Conservation (phyloP, 2,888 invertebrate genomes). For the Cacoxenus indagator region DNA sequence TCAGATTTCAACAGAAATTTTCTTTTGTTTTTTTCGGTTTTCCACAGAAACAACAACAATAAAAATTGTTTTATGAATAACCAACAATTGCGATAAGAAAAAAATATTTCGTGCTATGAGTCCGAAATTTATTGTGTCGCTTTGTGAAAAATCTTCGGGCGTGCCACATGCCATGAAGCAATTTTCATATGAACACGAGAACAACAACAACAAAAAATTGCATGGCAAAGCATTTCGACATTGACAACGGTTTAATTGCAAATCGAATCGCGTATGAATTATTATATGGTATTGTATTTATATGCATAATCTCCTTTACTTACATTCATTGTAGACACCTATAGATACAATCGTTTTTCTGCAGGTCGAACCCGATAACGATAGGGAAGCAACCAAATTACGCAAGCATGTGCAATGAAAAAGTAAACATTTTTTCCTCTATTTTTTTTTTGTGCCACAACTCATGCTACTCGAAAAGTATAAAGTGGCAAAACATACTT, state of each 20-base stretch:
- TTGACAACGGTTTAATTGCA: conserved; percentile 57
- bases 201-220: not conserved
- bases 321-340: not conserved
- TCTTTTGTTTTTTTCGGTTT: no score
- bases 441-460: not conserved
- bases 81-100: no score
- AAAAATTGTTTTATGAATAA: no score
- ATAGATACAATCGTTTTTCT: conserved; percentile 8
- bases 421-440: conserved; percentile 26
- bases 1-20: no score
- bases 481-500: no score
- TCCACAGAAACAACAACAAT: no score
- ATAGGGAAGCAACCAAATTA: not conserved
- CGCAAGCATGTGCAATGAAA: conserved; percentile 14
- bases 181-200: not conserved
- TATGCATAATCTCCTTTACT: not conserved
- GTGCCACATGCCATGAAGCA: not conserved
- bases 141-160: not conserved
- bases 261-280: conserved; percentile 34
- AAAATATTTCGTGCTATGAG: no score
- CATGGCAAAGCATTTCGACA: not conserved
- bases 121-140: no score
- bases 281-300: not conserved
- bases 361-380: not conserved
- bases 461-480: no score